A percentile compares a stretch with the other conserved stretches of the same genome.
phyloP scores from a whole-genome alignment of 2,888 invertebrate species.

The Halocaridina rubra region DNA sequence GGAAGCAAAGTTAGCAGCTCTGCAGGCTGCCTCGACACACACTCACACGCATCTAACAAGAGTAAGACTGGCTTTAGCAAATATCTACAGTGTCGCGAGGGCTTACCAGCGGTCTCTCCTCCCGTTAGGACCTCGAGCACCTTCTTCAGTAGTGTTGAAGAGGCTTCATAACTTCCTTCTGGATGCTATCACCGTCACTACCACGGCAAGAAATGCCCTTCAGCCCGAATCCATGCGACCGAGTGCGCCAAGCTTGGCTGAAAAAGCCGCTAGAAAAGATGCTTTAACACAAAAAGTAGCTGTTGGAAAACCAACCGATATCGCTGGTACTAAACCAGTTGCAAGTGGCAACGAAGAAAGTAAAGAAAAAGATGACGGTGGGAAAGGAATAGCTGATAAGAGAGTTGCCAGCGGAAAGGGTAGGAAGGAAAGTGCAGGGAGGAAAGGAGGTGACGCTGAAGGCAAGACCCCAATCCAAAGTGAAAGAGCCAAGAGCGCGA shows the following conservation, averaged over 20 bases:
- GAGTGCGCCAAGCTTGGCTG: slow-evolving; percentile 30
- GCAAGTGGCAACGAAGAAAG: too few relatives aligned
- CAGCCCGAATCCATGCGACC: slow-evolving; percentile 43
- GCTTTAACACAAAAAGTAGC: background rate
- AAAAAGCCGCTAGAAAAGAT: background rate
- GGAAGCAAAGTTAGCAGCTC: slow-evolving; percentile 40
- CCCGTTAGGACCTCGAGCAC: slow-evolving; percentile 22
- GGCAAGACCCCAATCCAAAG: background rate
- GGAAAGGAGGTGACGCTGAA: background rate
- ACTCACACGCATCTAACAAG: slow-evolving; percentile 52
- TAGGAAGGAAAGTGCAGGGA: background rate
- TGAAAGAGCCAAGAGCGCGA: background rate
- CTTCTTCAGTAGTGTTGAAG: slow-evolving; percentile 25
- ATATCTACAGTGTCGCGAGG: slow-evolving; percentile 49
- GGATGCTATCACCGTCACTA: slow-evolving; percentile 47
- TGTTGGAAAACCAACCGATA: background rate
- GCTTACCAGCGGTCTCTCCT: slow-evolving; percentile 46
- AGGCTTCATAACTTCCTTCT: slow-evolving; percentile 46
- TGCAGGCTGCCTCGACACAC: slow-evolving; percentile 44
- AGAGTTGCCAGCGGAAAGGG: background rate
- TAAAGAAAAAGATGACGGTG: background rate
- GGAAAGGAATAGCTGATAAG: background rate
- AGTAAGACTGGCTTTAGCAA: slow-evolving; percentile 40
- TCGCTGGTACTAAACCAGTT: background rate
- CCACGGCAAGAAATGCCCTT: slow-evolving; percentile 9